phyloP scores from a whole-genome alignment of 2,113 vertebrate species.

The Pteronura brasiliensis region DNA sequence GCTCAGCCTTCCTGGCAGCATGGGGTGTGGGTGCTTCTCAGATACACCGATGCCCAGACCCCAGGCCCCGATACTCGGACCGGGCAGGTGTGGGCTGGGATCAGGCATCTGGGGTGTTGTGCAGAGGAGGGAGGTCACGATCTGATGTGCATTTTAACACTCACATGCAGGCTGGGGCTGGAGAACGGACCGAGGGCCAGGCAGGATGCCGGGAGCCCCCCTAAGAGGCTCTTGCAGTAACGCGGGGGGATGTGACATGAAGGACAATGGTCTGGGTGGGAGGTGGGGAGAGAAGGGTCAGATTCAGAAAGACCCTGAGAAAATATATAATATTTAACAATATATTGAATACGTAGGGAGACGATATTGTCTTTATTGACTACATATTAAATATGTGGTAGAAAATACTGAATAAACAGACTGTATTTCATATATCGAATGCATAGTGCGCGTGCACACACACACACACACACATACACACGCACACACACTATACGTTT shows the following conservation, averaged over 20 bases:
- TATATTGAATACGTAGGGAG: neutral
- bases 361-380: neutral
- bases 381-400: neutral
- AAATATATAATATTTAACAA: neutral
- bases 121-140: neutral
- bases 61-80: neutral
- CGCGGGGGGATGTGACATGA: neutral
- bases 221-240: no score
- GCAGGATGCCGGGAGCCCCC: neutral
- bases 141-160: neutral
- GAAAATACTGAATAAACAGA: neutral
- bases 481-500: neutral
- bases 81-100: neutral
- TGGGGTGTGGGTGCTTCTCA: neutral
- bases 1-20: neutral
- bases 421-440: neutral
- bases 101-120: neutral
- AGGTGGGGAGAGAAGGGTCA: neutral
- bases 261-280: neutral
- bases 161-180: neutral
- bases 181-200: neutral
- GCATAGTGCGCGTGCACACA: no score
- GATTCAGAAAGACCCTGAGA: neutral
- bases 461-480: no score
- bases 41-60: neutral